phyloP scores from a whole-genome alignment of 2,888 invertebrate genomes.

The Tiliacea citrago region DNA sequence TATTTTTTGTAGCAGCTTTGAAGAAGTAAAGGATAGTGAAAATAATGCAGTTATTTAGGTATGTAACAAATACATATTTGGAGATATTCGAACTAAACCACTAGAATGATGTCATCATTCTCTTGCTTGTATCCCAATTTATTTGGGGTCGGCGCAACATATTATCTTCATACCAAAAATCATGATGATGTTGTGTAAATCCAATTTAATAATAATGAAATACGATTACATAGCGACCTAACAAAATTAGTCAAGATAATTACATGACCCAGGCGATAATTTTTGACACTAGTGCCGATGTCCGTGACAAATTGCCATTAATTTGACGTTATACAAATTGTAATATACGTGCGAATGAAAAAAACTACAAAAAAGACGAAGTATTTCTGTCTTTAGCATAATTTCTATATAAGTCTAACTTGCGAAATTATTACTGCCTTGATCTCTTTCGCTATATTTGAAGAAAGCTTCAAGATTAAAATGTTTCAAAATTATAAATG shows the following conservation, averaged over 20 bases:
- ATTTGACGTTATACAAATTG: constrained; percentile 31
- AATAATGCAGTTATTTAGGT: background rate
- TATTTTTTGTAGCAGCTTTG: constrained; percentile 14
- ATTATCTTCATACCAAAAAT: background rate
- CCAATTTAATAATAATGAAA: background rate
- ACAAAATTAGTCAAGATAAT: constrained; percentile 19
- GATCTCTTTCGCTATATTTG: constrained; percentile 32
- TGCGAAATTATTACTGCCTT: constrained; percentile 29
- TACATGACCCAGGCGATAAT: constrained; percentile 19
- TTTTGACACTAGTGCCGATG: constrained; percentile 17
- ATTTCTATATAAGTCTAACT: constrained; percentile 7
- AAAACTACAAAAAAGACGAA: constrained; percentile 2
- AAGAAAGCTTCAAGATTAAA: constrained; percentile 20
- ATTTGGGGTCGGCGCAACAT: background rate
- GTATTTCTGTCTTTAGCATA: constrained; percentile 6
- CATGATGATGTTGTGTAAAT: background rate
- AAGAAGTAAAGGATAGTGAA: background rate
- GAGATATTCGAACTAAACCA: too few species aligned
- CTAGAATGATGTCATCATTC: background rate
- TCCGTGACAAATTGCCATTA: constrained; percentile 29
- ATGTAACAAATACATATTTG: background rate
- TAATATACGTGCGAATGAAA: constrained; percentile 12
- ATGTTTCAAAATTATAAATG: constrained; percentile 19
- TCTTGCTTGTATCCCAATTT: background rate
- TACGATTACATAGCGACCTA: constrained; percentile 1